phyloP scores from a whole-genome alignment of 2,888 invertebrate species.

The Creontiades dilutus region DNA sequence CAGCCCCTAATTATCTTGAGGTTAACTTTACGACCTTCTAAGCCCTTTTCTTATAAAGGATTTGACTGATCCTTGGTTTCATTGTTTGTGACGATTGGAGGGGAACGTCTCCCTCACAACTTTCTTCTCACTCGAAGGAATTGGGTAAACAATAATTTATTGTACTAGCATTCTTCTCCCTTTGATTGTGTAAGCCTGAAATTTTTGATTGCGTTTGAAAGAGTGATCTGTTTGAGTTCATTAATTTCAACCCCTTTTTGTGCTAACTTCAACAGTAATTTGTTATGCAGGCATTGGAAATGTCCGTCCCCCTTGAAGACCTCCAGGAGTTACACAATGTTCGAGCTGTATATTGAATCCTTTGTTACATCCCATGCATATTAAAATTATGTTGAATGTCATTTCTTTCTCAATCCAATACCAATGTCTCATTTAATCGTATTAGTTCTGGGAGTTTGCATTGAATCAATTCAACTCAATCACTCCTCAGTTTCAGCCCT shows the following conservation, averaged over 20 bases:
- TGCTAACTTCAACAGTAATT: conserved; percentile 24
- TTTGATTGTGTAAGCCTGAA: conserved; percentile 20
- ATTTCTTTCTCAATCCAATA: too few species aligned
- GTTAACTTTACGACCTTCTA: conserved; percentile 54
- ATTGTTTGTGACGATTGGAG: conserved; percentile 32
- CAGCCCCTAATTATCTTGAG: conserved; percentile 44
- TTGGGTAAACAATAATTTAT: conserved; percentile 30
- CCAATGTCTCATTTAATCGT: too few species aligned
- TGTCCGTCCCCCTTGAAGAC: too few species aligned
- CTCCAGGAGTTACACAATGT: not conserved
- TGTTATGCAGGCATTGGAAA: not conserved
- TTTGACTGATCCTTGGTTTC: conserved; percentile 44
- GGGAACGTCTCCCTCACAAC: not conserved
- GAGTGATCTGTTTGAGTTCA: not conserved
- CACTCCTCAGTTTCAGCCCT: too few species aligned
- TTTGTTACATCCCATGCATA: too few species aligned
- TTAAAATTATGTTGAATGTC: too few species aligned
- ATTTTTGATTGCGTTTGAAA: conserved; percentile 26
- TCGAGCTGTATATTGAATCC: too few species aligned
- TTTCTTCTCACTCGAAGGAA: not conserved
- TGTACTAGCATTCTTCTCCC: conserved; percentile 7
- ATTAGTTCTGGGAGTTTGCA: too few species aligned
- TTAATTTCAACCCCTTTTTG: conserved; percentile 20
- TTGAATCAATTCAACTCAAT: too few species aligned
- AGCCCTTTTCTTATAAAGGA: conserved; percentile 55